These are phyloP conservation scores for Drosophila mulleri DNA, from an alignment of 2,888 invertebrate genomes.

Conservation along the genomic window DNA sequence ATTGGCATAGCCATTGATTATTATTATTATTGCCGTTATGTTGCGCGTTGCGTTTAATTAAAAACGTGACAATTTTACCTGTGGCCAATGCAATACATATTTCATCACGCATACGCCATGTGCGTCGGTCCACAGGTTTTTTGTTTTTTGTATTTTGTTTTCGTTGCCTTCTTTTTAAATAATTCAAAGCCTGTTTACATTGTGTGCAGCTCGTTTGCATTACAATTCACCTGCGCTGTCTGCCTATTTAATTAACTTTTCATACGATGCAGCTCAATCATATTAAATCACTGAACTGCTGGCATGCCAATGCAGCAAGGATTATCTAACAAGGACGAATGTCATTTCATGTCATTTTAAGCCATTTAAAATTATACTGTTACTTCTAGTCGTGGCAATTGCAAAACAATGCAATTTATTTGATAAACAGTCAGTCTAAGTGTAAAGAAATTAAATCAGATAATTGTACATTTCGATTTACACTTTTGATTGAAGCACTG, in stretches of 20 bases:
- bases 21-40: constrained; percentile 34
- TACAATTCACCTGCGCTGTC: constrained; percentile 65
- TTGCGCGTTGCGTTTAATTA: constrained; percentile 67
- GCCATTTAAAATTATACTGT: not conserved
- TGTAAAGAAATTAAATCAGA: too few relatives aligned
- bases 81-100: constrained; percentile 65
- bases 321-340: not conserved
- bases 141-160: not conserved
- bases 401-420: not conserved
- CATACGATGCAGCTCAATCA: constrained; percentile 30
- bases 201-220: constrained; percentile 48
- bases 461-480: too few relatives aligned
- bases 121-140: constrained; percentile 27
- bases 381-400: not conserved
- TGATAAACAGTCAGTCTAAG: too few relatives aligned
- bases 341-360: not conserved
- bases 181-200: constrained; percentile 69
- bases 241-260: constrained; percentile 75
- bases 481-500: too few relatives aligned
- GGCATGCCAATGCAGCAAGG: not conserved
- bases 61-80: constrained; percentile 80
- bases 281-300: constrained; percentile 16
- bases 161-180: constrained; percentile 54
- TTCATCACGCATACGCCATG: constrained; percentile 64
- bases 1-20: constrained; percentile 60